Evolutionary conservation across 2,797 vertebrate genomes (phyloP), one percentile per base, ranked within the genome.

Genomic region (Periophthalmus magnuspinnatus): DNA sequence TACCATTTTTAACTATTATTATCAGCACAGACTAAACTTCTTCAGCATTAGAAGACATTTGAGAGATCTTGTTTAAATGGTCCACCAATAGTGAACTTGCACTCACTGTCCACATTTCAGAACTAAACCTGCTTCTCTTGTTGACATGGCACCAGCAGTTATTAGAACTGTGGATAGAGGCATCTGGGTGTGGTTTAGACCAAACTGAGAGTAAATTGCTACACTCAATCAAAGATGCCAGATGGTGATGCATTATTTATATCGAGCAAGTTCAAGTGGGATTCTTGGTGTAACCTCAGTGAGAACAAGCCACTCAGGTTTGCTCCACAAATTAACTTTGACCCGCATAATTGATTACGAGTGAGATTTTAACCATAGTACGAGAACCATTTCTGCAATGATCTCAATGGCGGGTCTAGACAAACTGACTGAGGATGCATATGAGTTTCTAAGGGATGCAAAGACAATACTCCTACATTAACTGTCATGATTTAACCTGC

Each of bases 201-300:
- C 13, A 58, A 70, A 59, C 10, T 19, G 52, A 56, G 19, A 74
- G 17, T 16, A 62, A 50, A 72, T 74, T 7, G 60, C 21, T 68
- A 50, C 48, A 22, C 41, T 74, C 63, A 16, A 66, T 65, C 52
- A 62, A 50, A 65, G 48, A 69, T 65, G 28, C 10, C 48, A 52
- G 24, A 67, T 61, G 34, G 57, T 5, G 19, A 28, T 71, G 61
- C 55, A 66, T 71, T 78, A 71, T 68, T 69, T 19, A 74, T 65
- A 7, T 17, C 52, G 8, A 70, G 70, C 59, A 66, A 57, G 16
- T 55, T 7, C 22, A 21, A 36, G 21, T 34, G 9, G 41, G 62
- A 70, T 32, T 24, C 47, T 59, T 22, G 13, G 45, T 50, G 13
- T 62, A 36, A 50, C 17, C 28, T 3, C 19, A 58, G 34, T 66